phyloP scores from a whole-genome alignment of 2,113 vertebrate species.

The Chiloscyllium plagiosum region DNA sequence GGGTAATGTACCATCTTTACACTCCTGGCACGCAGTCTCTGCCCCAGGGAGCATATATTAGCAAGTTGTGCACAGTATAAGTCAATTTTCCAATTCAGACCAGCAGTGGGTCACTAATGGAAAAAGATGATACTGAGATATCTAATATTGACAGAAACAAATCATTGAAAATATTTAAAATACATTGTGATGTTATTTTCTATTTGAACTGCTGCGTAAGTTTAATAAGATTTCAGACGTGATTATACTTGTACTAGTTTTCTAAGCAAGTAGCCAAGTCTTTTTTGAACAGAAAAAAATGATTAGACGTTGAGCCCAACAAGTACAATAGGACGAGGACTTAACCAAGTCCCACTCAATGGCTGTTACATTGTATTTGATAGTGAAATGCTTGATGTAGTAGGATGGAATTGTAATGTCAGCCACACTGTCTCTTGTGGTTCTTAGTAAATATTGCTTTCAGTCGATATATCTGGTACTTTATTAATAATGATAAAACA shows the following conservation, averaged over 20 bases:
- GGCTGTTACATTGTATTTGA: background rate
- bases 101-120: background rate
- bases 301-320: background rate
- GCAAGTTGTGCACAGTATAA: background rate
- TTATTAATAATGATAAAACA: slow-evolving; percentile 7
- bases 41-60: background rate
- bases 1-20: background rate
- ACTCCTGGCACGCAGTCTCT: background rate
- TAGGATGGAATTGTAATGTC: background rate
- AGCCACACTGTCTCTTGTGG: background rate
- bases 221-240: background rate
- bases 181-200: background rate
- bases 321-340: background rate
- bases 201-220: background rate
- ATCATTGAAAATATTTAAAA: background rate
- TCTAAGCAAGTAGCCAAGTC: background rate
- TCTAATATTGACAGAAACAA: background rate
- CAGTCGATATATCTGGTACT: background rate
- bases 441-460: background rate
- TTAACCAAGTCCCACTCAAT: background rate
- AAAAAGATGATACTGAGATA: background rate
- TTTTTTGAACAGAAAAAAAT: background rate
- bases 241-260: background rate
- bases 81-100: background rate
- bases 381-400: background rate